Base-by-base conservation (phyloP, 2,888 invertebrate genomes). In the Penaeus monodon region DNA sequence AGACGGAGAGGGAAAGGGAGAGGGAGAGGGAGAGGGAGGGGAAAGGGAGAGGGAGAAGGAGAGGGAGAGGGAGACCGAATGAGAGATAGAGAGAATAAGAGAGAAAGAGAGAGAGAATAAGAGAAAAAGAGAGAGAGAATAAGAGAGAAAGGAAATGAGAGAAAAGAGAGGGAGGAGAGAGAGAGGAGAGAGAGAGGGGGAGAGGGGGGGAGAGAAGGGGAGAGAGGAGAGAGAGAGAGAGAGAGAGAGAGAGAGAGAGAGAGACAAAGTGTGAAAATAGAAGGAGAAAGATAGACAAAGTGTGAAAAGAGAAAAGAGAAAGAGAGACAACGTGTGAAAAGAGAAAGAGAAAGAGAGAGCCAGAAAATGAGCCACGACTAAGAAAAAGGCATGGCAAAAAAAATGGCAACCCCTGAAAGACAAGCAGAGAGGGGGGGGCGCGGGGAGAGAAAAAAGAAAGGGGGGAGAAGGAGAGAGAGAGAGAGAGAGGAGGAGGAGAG, bases 111-210 rank as follows among this genome's bases (percentile, higher is more conserved):
- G n/a, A 49, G 44, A 38, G 22, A n/a, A 12, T 10, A 44, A 24
- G 77, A 7, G 57, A n/a, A 7, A 76, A 49, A 27, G 57, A 44
- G 76, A 76, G 76, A 14, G 57, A n/a, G 76, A 77, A n/a, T n/a
- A 6, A 49, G 49, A n/a, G 22, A 38, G 77, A 27, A 49, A 27
- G 49, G 49, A n/a, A n/a, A n/a, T n/a, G 49, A 22, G 49, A 49
- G 38, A 74, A 74, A 2, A 74, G 27, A 27, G 27, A 57, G 77
- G 14, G 77, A n/a, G 14, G 77, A 57, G 14, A 22, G 20, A 33
- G 77, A 57, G 27, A 57, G 73, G 49, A 27, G 27, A 7, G n/a
- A 57, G 44, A 49, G 49, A 77, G 29, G n/a, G n/a, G 27, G 57
- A 29, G 57, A 57, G 27, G 49, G n/a, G 38, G 44, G 38, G 8